A percentile compares a stretch with the other conserved stretches of the same genome.
These are phyloP conservation scores for Diaprepes abbreviatus DNA, from an alignment of 2,888 invertebrate genomes.

Conservation along the genomic window DNA sequence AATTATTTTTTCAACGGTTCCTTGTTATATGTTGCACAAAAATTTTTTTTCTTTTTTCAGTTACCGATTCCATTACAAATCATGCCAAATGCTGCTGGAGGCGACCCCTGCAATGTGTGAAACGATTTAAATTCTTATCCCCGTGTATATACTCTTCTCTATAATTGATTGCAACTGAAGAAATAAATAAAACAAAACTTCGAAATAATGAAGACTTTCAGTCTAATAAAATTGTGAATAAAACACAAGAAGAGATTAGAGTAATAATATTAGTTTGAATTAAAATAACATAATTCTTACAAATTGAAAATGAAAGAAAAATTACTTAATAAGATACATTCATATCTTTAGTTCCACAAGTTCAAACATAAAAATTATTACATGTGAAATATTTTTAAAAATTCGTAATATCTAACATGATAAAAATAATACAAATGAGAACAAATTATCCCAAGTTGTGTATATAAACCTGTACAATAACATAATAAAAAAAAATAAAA, in stretches of 20 bases:
- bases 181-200: conserved; percentile 76
- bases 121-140: conserved; percentile 74
- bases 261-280: conserved; percentile 72
- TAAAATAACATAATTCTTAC: conserved; percentile 69
- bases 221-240: conserved; percentile 74
- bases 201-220: conserved; percentile 77
- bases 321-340: conserved; percentile 69
- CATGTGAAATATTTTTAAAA: conserved; percentile 74
- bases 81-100: no score
- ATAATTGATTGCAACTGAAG: conserved; percentile 76
- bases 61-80: no score
- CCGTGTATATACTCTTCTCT: conserved; percentile 74
- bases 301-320: conserved; percentile 66
- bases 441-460: conserved; percentile 74
- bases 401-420: conserved; percentile 70
- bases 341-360: conserved; percentile 77
- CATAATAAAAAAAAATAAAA: conserved; percentile 72
- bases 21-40: no score
- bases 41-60: no score
- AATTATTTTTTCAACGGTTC: no score
- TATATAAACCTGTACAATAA: conserved; percentile 77
- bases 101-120: no score
- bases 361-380: conserved; percentile 73
- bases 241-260: conserved; percentile 69
- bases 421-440: conserved; percentile 70